Base-by-base conservation (phyloP, 2,888 invertebrate genomes). In the Cerastis leucographa region DNA sequence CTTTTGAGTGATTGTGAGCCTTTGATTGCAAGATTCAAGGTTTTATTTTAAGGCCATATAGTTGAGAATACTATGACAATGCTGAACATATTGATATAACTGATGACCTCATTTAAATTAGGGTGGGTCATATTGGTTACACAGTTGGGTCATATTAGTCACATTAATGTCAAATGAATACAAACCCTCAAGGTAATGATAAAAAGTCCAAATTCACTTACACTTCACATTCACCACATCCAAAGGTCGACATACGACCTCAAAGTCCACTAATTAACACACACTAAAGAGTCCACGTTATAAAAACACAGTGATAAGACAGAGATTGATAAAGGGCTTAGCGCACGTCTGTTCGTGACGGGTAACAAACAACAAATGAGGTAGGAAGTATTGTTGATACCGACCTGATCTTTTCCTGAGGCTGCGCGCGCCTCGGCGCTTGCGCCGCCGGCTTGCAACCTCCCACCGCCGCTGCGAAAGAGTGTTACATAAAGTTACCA, bases 371-470 rank as follows among this genome's bases (percentile, higher is more conserved):
- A 90, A 92, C 93, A 93, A 95, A 94, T 96, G 95, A 91, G 89
- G 90, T 91, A 94, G 93, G 94, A 93, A 94, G 91, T 91, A 90
- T 88, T 86, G 88, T 88, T 88, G 87, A 86, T 91, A 92, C 91
- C 78, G 84, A 93, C 93, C 96, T 95, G 95, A 94, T 95, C 95
- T 95, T 95, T 94, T 95, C 95, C 93, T 94, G 94, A 92, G 94
- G 93, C 92, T 93, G 93, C 87, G 91, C 76, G 88, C 91, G 92
- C 80, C 89, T 92, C 88, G 93, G 92, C 93, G 95, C 92, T 81
- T 90, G 95, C 94, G 95, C 92, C 90, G 92, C 92, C 90, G 92
- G 83, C 92, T 92, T 93, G 94, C 92, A 94, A 87, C 91, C 95
- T 92, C 95, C 96, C 94, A 93, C 94, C 92, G 93, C 94, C 88